phyloP scores from a whole-genome alignment of 1,140 invertebrate species.

The Drosophila gunungcola region DNA sequence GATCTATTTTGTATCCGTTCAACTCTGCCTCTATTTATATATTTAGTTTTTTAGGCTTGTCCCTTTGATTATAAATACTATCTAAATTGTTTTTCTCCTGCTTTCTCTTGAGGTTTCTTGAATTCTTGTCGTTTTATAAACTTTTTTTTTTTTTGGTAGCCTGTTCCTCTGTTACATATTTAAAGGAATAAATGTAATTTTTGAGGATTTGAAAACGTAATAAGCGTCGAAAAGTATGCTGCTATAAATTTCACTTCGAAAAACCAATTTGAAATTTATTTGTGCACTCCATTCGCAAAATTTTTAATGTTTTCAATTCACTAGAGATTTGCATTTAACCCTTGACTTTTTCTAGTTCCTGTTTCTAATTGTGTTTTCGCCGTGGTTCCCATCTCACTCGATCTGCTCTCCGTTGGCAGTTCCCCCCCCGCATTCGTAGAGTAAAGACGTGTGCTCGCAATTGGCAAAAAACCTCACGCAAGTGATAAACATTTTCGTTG shows the following conservation, averaged over 20 bases:
- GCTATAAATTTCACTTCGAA: neutral
- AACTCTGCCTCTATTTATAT: too few species aligned
- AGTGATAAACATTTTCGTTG: too few species aligned
- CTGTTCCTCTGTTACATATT: neutral
- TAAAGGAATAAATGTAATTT: neutral
- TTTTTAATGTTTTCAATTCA: neutral
- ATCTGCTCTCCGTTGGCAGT: too few species aligned
- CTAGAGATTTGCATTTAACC: neutral
- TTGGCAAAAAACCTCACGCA: too few species aligned
- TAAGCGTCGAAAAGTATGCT: neutral
- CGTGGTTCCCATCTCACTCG: constrained; percentile 8
- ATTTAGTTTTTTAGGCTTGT: neutral
- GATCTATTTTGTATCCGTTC: too few species aligned
- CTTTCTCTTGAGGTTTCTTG: neutral
- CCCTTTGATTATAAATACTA: neutral
- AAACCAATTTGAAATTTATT: neutral
- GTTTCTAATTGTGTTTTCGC: constrained; percentile 1
- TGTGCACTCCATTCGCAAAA: neutral
- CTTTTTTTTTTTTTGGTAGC: neutral
- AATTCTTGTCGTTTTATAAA: too few species aligned
- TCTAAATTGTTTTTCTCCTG: neutral
- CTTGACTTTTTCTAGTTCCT: neutral
- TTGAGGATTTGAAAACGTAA: neutral
- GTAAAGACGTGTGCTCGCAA: too few species aligned
- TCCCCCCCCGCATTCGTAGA: too few species aligned